phyloP scores from a whole-genome alignment of 2,888 invertebrate genomes.

The Noctua comes region DNA sequence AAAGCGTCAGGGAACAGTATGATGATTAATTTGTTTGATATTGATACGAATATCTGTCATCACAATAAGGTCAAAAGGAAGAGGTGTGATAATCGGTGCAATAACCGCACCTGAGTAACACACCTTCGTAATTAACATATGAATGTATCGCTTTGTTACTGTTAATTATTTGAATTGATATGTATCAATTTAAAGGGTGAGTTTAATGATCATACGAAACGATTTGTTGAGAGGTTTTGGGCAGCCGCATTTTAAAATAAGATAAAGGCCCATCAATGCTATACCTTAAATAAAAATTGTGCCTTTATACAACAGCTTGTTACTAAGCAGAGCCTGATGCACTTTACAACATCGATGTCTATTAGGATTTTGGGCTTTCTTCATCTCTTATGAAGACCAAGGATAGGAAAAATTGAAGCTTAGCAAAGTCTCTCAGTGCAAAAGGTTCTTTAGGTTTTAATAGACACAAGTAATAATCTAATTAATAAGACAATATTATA shows the following conservation, averaged over 20 bases:
- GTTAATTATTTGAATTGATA: slow-evolving; percentile 41
- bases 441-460: background rate
- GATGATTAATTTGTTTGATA: background rate
- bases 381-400: background rate
- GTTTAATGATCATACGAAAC: background rate
- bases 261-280: background rate
- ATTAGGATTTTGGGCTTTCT: background rate
- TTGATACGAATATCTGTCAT: slow-evolving; percentile 1
- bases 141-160: background rate
- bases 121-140: slow-evolving; percentile 38
- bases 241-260: background rate
- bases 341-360: background rate
- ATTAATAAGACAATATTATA: background rate
- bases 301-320: background rate
- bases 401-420: background rate
- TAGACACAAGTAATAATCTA: background rate
- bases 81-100: slow-evolving; percentile 28
- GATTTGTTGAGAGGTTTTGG: background rate
- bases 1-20: background rate
- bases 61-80: slow-evolving; percentile 16
- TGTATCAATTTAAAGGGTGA: background rate
- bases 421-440: background rate
- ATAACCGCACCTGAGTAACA: slow-evolving; percentile 25
- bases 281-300: background rate
- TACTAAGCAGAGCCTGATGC: background rate